Evolutionary conservation across 2,888 invertebrate species (phyloP), one percentile per base, ranked within the genome.

Genomic region (Hoplodrina ambigua): DNA sequence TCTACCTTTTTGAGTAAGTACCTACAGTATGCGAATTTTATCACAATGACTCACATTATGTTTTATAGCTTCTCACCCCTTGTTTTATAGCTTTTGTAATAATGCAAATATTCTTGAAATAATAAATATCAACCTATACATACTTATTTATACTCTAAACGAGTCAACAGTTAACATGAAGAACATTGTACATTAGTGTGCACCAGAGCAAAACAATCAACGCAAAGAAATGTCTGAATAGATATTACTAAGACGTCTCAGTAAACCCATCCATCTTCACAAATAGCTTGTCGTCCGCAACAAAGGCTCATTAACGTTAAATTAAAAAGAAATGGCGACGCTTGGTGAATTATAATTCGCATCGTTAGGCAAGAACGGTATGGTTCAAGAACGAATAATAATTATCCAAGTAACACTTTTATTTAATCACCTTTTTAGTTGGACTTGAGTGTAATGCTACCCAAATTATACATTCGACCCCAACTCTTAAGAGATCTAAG

Each of bases 251-350:
- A 72, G 72, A 68, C 69, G 75, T 69, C 68, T 70, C 17, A 53
- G 64, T 30, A 67, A 57, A 61, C 75, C 75, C 68, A 75, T 74
- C 72, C 53, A 75, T 81, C 69, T 76, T 74, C 79, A 81, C 79
- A 82, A 81, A 79, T 69, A 68, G 73, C 78, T 73, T 74, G 58
- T 58, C 75, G 76, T 68, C 67, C 56, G 61, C 80, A 84, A 78
- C 81, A 71, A 65, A 72, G 72, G 76, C 84, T 85, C 85, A 85
- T 87, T 87, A 88, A 80, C 67, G 72, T 75, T 75, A 75, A 86
- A 85, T 86, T 85, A 84, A 83, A 83, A 84, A 74, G 71, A 75
- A 80, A 81, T 64, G 70, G 63, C 67, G 74, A 62, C 75, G 72
- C 66, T 64, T 63, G 60, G 55, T 60, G 73, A 73, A 85, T 79